Conservation (phyloP, 1,140 invertebrate species). For the Stegodyphus mimosarum region DNA sequence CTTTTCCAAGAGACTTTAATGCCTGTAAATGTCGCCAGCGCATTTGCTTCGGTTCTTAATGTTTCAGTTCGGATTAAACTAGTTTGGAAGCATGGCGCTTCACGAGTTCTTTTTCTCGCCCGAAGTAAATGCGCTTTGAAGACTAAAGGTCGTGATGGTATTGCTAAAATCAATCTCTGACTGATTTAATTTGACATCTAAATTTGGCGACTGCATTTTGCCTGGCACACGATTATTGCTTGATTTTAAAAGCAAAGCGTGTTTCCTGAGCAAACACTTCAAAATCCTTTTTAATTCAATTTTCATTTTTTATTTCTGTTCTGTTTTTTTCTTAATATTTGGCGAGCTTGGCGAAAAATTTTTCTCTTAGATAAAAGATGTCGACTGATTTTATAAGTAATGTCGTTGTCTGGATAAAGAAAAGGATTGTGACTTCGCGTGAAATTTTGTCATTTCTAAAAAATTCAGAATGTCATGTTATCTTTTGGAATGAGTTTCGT, state of each 20-base stretch:
- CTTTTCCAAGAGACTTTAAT: conserved; percentile 20
- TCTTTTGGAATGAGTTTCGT: too few species aligned
- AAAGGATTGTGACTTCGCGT: too few species aligned
- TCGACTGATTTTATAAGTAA: too few species aligned
- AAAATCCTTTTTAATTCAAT: conserved; percentile 52
- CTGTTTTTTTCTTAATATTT: too few species aligned
- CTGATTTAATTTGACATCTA: conserved; percentile 50
- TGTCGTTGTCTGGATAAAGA: too few species aligned
- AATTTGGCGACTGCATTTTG: conserved; percentile 28
- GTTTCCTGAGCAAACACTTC: not conserved
- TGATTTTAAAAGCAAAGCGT: conserved; percentile 51
- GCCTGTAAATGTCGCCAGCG: conserved; percentile 23
- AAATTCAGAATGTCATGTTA: too few species aligned
- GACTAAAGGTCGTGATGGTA: conserved; percentile 32
- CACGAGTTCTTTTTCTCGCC: not conserved
- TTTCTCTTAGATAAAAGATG: too few species aligned
- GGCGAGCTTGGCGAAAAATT: too few species aligned
- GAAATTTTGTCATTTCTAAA: too few species aligned
- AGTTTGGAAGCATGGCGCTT: conserved; percentile 5
- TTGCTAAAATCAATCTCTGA: conserved; percentile 52
- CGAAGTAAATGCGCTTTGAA: conserved; percentile 37
- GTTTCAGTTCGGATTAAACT: conserved; percentile 39
- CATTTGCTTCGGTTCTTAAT: conserved; percentile 30
- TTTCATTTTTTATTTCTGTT: not conserved
- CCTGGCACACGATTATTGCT: conserved; percentile 36